Percentiles rank a stretch among this genome's conserved stretches.
Conservation (phyloP, 1,140 invertebrate genomes). For the Nasonia longicornis region DNA sequence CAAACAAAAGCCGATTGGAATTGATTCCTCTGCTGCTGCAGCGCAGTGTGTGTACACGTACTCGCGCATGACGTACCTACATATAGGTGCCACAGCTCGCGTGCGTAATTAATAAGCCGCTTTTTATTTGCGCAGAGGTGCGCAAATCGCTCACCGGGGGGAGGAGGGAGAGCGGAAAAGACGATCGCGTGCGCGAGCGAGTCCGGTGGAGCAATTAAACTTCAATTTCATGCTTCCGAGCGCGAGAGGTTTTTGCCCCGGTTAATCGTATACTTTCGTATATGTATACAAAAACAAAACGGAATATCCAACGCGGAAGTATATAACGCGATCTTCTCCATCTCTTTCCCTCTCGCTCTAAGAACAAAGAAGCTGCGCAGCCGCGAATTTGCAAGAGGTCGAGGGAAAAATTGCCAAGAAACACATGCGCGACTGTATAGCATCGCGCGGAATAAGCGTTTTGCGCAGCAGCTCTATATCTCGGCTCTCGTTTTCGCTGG, state of each 20-base stretch:
- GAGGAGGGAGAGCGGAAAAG: not conserved
- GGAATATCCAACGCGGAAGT: not conserved
- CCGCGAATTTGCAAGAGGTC: not conserved
- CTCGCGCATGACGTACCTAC: too few species aligned
- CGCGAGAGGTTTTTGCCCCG: not conserved
- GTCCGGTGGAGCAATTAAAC: not conserved
- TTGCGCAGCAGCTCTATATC: not conserved
- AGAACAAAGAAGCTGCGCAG: slow-evolving; percentile 2
- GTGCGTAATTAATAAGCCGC: not conserved
- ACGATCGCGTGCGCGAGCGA: not conserved
- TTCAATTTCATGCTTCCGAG: not conserved
- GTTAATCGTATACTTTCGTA: not conserved
- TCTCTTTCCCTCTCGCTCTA: not conserved
- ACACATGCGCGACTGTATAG: too few species aligned
- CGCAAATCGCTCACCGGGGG: not conserved
- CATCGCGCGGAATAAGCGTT: slow-evolving; percentile 17
- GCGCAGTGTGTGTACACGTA: too few species aligned
- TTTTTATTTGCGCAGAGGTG: not conserved
- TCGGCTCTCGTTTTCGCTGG: not conserved
- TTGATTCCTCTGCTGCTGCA: too few species aligned
- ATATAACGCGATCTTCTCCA: not conserved
- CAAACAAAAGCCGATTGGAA: not conserved
- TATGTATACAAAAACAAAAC: not conserved
- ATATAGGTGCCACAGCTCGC: too few species aligned
- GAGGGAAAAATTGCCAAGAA: not conserved